Evolutionary conservation across 2,888 invertebrate species (phyloP).

Genomic region (Leptinotarsa peninsularis): DNA sequence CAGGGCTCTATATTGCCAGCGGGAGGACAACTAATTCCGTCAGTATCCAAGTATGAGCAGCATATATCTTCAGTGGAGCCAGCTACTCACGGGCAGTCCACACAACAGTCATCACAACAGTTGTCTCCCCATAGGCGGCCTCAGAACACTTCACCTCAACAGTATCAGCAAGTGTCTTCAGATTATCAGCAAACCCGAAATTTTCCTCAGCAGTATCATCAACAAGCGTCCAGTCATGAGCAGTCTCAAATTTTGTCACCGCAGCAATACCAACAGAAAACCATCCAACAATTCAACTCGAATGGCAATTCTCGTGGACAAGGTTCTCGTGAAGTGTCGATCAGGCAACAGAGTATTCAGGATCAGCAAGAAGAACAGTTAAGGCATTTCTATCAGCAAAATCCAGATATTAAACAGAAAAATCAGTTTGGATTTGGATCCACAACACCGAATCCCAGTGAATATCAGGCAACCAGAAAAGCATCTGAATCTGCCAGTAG

Average conservation of each 20-base stretch:
- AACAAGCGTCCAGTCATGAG: constrained; percentile 65
- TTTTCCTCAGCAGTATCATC: constrained; percentile 40
- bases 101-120: constrained; percentile 31
- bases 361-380: constrained; percentile 58
- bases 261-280: constrained; percentile 47
- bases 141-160: neutral
- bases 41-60: constrained; percentile 84
- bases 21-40: constrained; percentile 80
- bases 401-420: constrained; percentile 59
- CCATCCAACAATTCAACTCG: constrained; percentile 55
- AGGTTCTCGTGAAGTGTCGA: constrained; percentile 26
- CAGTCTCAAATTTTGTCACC: constrained; percentile 29
- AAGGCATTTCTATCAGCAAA: constrained; percentile 63
- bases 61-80: constrained; percentile 74
- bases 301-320: constrained; percentile 40
- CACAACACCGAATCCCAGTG: constrained; percentile 31
- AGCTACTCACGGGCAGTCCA: constrained; percentile 43
- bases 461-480: constrained; percentile 41
- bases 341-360: constrained; percentile 32
- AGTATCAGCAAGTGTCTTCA: constrained; percentile 2
- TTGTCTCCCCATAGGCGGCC: neutral
- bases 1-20: constrained; percentile 69
- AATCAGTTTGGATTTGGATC: constrained; percentile 20
- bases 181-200: neutral
- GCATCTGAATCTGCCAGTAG: constrained; percentile 41